These are phyloP conservation scores for Drosophila nigrodunni DNA, from an alignment of 1,140 invertebrate genomes.

Conservation along the genomic window DNA sequence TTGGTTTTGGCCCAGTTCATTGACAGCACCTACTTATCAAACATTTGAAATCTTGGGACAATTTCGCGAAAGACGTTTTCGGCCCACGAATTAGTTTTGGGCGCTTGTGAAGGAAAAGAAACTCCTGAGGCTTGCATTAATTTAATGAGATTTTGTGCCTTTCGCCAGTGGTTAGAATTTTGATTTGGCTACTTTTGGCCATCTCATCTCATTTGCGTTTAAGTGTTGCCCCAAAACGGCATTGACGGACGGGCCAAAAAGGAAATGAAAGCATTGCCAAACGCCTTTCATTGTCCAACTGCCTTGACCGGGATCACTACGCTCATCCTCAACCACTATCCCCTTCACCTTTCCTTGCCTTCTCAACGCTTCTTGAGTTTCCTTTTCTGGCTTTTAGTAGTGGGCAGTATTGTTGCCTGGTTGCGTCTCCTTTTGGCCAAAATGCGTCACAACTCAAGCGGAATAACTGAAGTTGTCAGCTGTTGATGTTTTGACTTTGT, in stretches of 20 bases:
- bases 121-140: conserved; percentile 78
- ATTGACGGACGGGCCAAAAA: conserved; percentile 36
- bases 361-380: background rate
- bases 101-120: conserved; percentile 19
- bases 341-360: no score
- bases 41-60: conserved; percentile 58
- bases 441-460: conserved; percentile 70
- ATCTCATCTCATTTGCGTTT: conserved; percentile 59
- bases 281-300: conserved; percentile 57
- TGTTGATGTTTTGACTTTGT: conserved; percentile 63
- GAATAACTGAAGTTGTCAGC: conserved; percentile 81
- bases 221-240: conserved; percentile 56
- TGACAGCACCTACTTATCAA: conserved; percentile 44
- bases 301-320: background rate
- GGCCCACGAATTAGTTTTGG: conserved; percentile 56
- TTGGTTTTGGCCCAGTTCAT: conserved; percentile 12
- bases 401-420: conserved; percentile 27
- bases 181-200: conserved; percentile 46
- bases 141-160: conserved; percentile 74
- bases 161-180: conserved; percentile 56
- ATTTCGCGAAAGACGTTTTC: conserved; percentile 59
- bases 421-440: conserved; percentile 52
- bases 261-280: conserved; percentile 59
- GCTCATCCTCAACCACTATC: background rate
- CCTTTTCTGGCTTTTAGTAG: conserved; percentile 20